These are phyloP conservation scores for Antechinus flavipes DNA, from an alignment of 2,113 vertebrate species.

Conservation along the genomic window DNA sequence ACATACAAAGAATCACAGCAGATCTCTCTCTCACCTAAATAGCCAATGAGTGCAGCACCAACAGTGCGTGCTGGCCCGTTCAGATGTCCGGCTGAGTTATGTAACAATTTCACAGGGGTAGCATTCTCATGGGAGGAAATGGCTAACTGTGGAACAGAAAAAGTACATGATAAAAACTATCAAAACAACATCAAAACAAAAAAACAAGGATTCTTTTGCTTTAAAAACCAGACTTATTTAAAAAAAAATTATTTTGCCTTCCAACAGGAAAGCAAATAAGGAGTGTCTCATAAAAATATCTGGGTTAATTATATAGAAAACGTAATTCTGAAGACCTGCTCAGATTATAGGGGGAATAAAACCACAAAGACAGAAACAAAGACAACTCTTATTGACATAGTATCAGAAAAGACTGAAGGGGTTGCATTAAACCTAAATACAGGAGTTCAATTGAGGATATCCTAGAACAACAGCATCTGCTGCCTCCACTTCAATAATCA, in stretches of 20 bases:
- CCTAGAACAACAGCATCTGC: not conserved
- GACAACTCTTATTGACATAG: not conserved
- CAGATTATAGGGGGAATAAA: not conserved
- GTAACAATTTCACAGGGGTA: constrained; percentile 95
- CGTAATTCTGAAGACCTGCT: not conserved
- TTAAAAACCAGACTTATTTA: not conserved
- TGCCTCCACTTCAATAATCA: not conserved
- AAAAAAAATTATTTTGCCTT: not conserved
- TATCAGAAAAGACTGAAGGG: not conserved
- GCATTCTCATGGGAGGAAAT: constrained; percentile 99
- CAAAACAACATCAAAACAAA: not conserved
- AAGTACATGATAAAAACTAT: not conserved
- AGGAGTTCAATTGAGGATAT: not conserved
- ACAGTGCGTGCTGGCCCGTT: constrained; percentile 95
- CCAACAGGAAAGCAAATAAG: not conserved
- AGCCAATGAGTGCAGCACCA: constrained; percentile 96
- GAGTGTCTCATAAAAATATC: not conserved
- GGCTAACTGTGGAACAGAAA: constrained; percentile 86
- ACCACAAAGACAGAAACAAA: not conserved
- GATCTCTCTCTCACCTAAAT: constrained; percentile 89
- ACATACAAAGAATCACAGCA: not conserved
- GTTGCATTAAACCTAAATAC: not conserved
- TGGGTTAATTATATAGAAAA: not conserved
- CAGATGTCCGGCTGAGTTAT: constrained; percentile 96
- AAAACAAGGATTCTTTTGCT: rapidly evolving